Evolutionary conservation across 2,797 vertebrate species (phyloP), one percentile per base, ranked within the genome.

Genomic region (Muscicapa comitata): DNA sequence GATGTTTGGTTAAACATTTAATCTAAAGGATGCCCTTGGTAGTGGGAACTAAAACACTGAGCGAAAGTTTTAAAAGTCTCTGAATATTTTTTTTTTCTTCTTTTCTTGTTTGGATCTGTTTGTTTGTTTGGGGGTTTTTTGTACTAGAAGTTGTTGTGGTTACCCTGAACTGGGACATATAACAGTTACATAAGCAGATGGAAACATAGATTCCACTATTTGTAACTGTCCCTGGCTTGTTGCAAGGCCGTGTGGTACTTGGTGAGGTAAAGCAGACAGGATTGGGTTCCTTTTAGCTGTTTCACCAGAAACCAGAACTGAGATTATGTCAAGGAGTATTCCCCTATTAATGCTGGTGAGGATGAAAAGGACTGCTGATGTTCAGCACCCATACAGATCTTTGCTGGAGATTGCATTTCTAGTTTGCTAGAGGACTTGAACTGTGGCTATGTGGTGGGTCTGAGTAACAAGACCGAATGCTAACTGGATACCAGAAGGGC

Each of bases 391-490:
- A 0, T 43, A 7, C 2, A 31, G 19, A 17, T 18, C 33, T 62
- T 50, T 15, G 9, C 29, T 42, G 9, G 23, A 81, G 31, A 33
- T 38, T 17, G 4, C 7, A 1, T 42, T 66, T 81, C 58, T 35
- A 10, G 31, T 20, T 65, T 42, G 26, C 20, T 31, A 20, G 17
- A 51, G 31, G 8, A 17, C 40, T 48, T 7, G 9, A 42, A 18
- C 42, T 7, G 12, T 21, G 45, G 10, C 51, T 18, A 0, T 14
- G 10, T 33, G 19, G 37, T 19, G 40, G 23, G 12, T 54, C 57
- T 53, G 38, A 11, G 14, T 76, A 76, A 42, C 9, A 47, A 23
- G 21, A 33, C 7, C 1, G 0, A 68, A 37, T 0, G 0, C 23
- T 54, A 45, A 14, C 13, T n/a, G 26, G 26, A 10, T 43, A 26